Percentiles rank a stretch among this genome's conserved stretches.
Conservation (phyloP, 2,113 vertebrate genomes). For the Ursus arctos region DNA sequence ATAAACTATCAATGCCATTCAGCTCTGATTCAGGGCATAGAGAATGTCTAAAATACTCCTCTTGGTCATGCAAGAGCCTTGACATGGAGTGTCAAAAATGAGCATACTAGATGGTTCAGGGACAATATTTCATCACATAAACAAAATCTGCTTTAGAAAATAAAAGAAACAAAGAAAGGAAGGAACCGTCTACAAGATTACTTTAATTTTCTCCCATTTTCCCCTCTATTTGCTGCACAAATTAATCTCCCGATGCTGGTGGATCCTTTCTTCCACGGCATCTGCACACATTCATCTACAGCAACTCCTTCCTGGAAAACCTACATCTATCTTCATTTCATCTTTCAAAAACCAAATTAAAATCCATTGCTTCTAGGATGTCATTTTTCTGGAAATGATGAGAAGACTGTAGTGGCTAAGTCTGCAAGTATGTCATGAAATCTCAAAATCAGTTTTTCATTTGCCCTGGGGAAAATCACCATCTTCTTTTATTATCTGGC, state of each 20-base stretch:
- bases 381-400: constrained; percentile 23
- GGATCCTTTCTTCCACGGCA: neutral
- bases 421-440: neutral
- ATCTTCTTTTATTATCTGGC: neutral
- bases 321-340: constrained; percentile 12
- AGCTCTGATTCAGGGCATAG: neutral
- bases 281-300: neutral
- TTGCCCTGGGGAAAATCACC: neutral
- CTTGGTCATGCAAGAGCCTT: neutral
- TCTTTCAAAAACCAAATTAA: constrained; percentile 49
- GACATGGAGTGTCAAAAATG: neutral
- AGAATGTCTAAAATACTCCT: neutral
- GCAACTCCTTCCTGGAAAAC: neutral
- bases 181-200: neutral
- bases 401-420: neutral
- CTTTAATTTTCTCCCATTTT: neutral
- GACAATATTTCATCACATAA: neutral
- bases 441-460: neutral
- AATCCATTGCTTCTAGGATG: neutral
- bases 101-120: neutral
- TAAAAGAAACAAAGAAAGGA: neutral
- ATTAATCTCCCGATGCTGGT: neutral
- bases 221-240: neutral
- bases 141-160: neutral
- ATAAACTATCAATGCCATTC: neutral